Evolutionary conservation across 1,140 invertebrate species (phyloP).

Genomic region (Zaprionus tsacasi): DNA sequence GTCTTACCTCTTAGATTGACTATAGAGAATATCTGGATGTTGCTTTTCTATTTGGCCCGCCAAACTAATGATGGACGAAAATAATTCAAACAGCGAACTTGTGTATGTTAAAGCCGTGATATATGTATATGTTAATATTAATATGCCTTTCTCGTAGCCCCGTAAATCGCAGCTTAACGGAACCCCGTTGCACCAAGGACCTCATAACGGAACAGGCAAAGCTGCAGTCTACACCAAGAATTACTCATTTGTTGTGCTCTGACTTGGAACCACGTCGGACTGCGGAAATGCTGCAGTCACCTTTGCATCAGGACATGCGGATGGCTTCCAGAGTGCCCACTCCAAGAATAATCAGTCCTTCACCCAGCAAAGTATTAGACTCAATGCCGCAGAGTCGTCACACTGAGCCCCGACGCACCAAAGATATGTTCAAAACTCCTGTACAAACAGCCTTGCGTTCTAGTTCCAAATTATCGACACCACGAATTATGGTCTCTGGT

Average conservation of each 20-base stretch:
- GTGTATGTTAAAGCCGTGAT: not conserved
- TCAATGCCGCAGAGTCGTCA: not conserved
- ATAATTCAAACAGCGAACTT: not conserved
- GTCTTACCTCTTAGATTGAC: not conserved
- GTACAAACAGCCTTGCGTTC: not conserved
- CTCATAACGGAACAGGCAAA: not conserved
- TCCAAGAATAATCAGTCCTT: not conserved
- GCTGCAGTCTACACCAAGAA: not conserved
- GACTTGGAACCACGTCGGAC: not conserved
- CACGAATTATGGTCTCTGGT: not conserved
- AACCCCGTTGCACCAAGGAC: not conserved
- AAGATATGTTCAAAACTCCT: not conserved
- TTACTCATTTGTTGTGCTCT: not conserved
- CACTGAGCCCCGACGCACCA: not conserved
- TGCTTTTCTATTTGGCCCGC: not conserved
- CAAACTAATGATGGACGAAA: not conserved
- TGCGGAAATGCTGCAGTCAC: conserved; percentile 9
- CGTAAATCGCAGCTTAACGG: not conserved
- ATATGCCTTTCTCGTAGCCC: not conserved
- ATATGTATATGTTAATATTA: not conserved
- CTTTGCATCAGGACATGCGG: conserved; percentile 1
- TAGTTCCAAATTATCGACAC: not conserved
- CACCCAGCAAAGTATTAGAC: not conserved
- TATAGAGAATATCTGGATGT: not conserved
- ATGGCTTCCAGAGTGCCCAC: not conserved